A percentile compares a stretch with the other conserved stretches of the same genome.
Evolutionary conservation across 1,140 invertebrate genomes (phyloP).

Genomic region (Chironomus striatipennis): DNA sequence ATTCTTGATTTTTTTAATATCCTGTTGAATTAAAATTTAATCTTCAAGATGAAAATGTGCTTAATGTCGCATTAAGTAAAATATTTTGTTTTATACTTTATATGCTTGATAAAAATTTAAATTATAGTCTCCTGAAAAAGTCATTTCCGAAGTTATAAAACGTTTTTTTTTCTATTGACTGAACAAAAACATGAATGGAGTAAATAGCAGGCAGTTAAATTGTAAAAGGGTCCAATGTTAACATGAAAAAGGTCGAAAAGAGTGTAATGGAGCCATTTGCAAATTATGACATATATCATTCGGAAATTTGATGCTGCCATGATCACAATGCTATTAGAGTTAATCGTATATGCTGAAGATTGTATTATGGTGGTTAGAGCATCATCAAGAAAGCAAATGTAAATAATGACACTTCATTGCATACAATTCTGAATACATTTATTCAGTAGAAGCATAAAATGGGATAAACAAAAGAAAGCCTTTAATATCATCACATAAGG

Average conservation of each 20-base stretch:
- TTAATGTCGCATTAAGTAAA: no score
- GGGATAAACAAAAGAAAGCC: no score
- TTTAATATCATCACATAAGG: no score
- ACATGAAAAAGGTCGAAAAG: neutral
- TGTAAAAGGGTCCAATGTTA: neutral
- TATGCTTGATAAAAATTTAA: no score
- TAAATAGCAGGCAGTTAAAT: neutral
- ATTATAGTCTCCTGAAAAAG: no score
- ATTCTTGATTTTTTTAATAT: no score
- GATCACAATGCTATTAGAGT: no score
- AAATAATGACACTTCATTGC: constrained; percentile 6
- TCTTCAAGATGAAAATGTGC: no score
- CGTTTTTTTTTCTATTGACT: neutral
- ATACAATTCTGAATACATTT: neutral
- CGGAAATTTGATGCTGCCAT: neutral
- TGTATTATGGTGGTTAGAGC: no score
- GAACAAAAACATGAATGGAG: neutral
- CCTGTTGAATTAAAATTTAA: no score
- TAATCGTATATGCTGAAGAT: neutral
- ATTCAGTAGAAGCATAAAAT: no score
- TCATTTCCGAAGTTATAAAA: neutral
- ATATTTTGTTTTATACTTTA: no score
- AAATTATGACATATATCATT: constrained; percentile 1
- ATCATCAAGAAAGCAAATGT: neutral
- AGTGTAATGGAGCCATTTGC: neutral